A percentile compares a stretch with the other conserved stretches of the same genome.
These are phyloP conservation scores for Takifugu flavidus DNA, from an alignment of 2,113 vertebrate genomes.

Conservation along the genomic window DNA sequence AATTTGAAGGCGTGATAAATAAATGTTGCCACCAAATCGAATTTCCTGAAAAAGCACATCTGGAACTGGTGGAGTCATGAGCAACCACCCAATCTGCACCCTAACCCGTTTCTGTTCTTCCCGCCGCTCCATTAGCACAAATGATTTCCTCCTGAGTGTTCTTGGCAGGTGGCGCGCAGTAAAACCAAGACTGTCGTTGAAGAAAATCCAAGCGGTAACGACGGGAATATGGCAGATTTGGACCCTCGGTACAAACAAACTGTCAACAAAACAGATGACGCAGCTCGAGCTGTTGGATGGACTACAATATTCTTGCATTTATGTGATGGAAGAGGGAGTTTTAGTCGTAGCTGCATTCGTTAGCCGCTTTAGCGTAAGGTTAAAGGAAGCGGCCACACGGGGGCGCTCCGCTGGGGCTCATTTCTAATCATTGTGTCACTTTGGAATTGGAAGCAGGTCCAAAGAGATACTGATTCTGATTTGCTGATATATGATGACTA, in stretches of 20 bases:
- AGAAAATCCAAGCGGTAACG: slow-evolving; percentile 25
- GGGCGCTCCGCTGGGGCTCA: too few species aligned
- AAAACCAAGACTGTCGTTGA: slow-evolving; percentile 10
- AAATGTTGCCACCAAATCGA: too few species aligned
- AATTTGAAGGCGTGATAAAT: too few species aligned
- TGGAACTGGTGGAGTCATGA: background rate
- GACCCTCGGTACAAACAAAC: slow-evolving; percentile 22
- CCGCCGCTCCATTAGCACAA: slow-evolving; percentile 21
- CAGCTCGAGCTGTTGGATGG: slow-evolving; percentile 23
- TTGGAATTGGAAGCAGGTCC: too few species aligned
- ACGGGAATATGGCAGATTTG: slow-evolving; percentile 36
- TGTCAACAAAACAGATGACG: slow-evolving; percentile 22
- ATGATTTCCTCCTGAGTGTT: slow-evolving; percentile 16
- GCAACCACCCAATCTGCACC: background rate
- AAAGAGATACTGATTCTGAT: too few species aligned
- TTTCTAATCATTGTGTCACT: too few species aligned
- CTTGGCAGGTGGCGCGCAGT: slow-evolving; percentile 6
- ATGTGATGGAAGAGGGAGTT: too few species aligned
- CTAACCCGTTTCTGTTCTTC: slow-evolving; percentile 11
- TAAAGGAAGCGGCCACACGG: too few species aligned
- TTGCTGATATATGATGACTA: too few species aligned
- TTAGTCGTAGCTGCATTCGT: too few species aligned
- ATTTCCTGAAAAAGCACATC: too few species aligned
- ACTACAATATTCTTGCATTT: background rate
- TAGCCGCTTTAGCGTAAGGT: too few species aligned